These are phyloP conservation scores for Mastomys natalensis DNA, from an alignment of 2,113 vertebrate species.

Conservation along the genomic window DNA sequence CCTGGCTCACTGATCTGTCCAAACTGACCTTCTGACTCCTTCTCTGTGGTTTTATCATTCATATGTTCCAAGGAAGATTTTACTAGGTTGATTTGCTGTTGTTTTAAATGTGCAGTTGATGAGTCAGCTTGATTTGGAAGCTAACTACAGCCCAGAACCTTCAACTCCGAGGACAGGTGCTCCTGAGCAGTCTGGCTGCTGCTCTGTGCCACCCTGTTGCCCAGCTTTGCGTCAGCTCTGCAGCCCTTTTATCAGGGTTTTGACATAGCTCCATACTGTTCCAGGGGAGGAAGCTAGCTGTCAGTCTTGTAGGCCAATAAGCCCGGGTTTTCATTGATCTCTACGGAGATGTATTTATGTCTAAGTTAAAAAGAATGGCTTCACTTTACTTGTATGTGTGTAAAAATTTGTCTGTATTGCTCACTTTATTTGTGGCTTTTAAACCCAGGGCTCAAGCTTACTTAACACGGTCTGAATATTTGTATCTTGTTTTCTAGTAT, in stretches of 20 bases:
- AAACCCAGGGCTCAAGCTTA: neutral
- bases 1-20: neutral
- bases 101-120: neutral
- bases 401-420: neutral
- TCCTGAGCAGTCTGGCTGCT: neutral
- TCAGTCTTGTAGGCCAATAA: neutral
- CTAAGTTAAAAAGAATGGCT: slow-evolving; percentile 51
- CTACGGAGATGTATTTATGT: slow-evolving; percentile 27
- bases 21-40: neutral
- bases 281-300: neutral
- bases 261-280: neutral
- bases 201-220: no score
- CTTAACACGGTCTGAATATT: slow-evolving; percentile 12
- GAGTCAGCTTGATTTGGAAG: neutral
- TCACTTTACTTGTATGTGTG: neutral
- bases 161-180: neutral
- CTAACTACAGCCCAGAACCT: neutral
- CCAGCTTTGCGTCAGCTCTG: neutral
- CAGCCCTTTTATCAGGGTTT: neutral
- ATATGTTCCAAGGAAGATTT: slow-evolving; percentile 28
- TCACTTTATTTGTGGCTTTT: neutral
- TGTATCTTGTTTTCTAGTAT: neutral
- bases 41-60: slow-evolving; percentile 4
- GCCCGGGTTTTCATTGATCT: slow-evolving; percentile 7
- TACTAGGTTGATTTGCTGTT: neutral